phyloP scores from a whole-genome alignment of 1,140 invertebrate species.

The Sipha flava region DNA sequence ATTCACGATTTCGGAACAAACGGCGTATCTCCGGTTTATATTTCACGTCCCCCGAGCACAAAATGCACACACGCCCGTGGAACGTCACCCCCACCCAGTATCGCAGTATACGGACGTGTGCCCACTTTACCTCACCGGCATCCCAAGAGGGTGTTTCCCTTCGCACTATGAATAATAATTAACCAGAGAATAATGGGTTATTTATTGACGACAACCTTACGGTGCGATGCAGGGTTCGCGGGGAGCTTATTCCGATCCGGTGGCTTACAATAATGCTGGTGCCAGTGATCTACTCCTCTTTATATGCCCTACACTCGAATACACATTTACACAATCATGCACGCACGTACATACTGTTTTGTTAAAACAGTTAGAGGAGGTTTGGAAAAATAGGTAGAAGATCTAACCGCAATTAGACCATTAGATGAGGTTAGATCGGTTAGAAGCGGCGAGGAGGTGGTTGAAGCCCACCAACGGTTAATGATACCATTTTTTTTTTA shows the following conservation, averaged over 20 bases:
- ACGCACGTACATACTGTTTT: too few relatives aligned
- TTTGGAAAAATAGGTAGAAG: too few relatives aligned
- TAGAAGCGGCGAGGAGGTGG: too few relatives aligned
- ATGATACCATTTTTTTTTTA: too few relatives aligned
- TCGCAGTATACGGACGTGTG: background rate
- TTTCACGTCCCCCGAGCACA: background rate
- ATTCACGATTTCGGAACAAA: constrained; percentile 16
- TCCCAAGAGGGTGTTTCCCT: background rate
- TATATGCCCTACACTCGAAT: too few relatives aligned
- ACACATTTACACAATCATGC: too few relatives aligned
- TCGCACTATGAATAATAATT: constrained; percentile 20
- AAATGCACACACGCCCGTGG: background rate
- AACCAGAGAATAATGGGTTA: constrained; percentile 25
- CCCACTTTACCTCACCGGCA: background rate
- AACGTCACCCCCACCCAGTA: background rate
- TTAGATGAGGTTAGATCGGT: too few relatives aligned
- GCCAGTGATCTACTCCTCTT: too few relatives aligned
- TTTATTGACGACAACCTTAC: background rate
- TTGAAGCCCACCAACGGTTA: too few relatives aligned
- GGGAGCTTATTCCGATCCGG: background rate
- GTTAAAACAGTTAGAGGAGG: too few relatives aligned
- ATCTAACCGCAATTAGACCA: too few relatives aligned
- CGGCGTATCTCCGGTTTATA: constrained; percentile 26
- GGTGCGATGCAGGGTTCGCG: background rate
- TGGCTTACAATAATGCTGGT: background rate